Evolutionary conservation across 1,140 invertebrate genomes (phyloP).

Genomic region (Paracyclopina nana): DNA sequence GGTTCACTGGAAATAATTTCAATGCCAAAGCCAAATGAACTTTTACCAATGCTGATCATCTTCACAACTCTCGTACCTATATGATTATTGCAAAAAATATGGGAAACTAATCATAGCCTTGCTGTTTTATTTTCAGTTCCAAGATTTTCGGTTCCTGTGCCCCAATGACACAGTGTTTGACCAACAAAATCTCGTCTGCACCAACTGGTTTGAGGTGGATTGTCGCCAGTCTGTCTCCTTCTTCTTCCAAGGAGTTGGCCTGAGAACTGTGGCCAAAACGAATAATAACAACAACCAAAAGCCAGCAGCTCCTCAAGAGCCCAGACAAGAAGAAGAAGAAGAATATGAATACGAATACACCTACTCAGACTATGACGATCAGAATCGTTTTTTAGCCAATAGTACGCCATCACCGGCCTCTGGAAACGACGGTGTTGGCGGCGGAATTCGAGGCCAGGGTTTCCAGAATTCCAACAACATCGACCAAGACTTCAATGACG

Average conservation of each 20-base stretch:
- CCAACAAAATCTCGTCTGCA: conserved; percentile 74
- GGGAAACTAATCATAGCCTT: too few relatives aligned
- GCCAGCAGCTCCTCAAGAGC: not conserved
- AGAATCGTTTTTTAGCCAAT: conserved; percentile 14
- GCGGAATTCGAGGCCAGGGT: not conserved
- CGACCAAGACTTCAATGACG: not conserved
- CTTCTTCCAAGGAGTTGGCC: conserved; percentile 41
- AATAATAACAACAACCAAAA: too few relatives aligned
- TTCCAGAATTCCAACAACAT: conserved; percentile 5
- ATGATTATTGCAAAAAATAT: too few relatives aligned
- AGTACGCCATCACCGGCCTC: conserved; percentile 3
- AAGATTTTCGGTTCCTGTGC: conserved; percentile 64
- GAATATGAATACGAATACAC: conserved; percentile 10
- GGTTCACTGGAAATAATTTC: too few relatives aligned
- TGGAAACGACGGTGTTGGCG: not conserved
- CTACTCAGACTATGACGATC: not conserved
- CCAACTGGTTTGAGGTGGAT: conserved; percentile 69
- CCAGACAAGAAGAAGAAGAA: not conserved
- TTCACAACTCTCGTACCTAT: too few relatives aligned
- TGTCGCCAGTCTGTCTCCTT: conserved; percentile 54
- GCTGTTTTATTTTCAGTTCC: conserved; percentile 31
- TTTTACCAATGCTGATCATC: too few relatives aligned
- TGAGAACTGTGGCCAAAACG: too few relatives aligned
- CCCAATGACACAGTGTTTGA: conserved; percentile 79
- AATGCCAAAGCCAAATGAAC: too few relatives aligned